phyloP scores from a whole-genome alignment of 2,888 invertebrate genomes.

The Dorcus hopei region DNA sequence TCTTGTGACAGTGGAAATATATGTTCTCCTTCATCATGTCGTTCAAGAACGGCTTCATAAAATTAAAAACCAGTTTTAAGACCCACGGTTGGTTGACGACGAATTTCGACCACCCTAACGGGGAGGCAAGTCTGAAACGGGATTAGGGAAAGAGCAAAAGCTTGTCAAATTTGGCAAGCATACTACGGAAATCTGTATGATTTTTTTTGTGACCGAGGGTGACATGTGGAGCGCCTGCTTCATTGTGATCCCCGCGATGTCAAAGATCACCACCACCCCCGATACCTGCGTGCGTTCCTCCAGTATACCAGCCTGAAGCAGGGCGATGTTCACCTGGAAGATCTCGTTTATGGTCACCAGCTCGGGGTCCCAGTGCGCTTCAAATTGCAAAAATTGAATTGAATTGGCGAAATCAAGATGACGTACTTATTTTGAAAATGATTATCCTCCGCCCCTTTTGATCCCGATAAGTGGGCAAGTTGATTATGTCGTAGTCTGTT shows the following conservation, averaged over 20 bases:
- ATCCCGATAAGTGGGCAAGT: slow-evolving; percentile 74
- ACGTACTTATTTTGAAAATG: slow-evolving; percentile 66
- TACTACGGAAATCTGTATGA: slow-evolving; percentile 70
- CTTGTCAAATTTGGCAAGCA: slow-evolving; percentile 33
- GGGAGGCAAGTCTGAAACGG: not conserved
- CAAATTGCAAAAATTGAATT: slow-evolving; percentile 6
- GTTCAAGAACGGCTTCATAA: not conserved
- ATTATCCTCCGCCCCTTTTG: slow-evolving; percentile 70
- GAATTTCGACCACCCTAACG: not conserved
- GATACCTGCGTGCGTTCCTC: slow-evolving; percentile 73
- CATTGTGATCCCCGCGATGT: slow-evolving; percentile 66
- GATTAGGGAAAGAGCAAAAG: no score
- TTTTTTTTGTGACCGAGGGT: slow-evolving; percentile 65
- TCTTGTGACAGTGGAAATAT: not conserved
- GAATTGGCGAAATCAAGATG: no score
- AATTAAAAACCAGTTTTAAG: not conserved
- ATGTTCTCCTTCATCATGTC: not conserved
- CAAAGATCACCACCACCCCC: slow-evolving; percentile 75
- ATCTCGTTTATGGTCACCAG: slow-evolving; percentile 64
- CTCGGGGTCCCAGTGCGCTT: slow-evolving; percentile 74
- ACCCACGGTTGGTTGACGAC: not conserved
- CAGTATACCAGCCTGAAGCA: slow-evolving; percentile 70
- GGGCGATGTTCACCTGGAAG: slow-evolving; percentile 67
- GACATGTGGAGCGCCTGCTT: slow-evolving; percentile 73
- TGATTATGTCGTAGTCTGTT: slow-evolving; percentile 66